Percentiles rank a stretch among this genome's conserved stretches.
Conservation (phyloP, 2,888 invertebrate genomes). For the Mythimna vitellina region DNA sequence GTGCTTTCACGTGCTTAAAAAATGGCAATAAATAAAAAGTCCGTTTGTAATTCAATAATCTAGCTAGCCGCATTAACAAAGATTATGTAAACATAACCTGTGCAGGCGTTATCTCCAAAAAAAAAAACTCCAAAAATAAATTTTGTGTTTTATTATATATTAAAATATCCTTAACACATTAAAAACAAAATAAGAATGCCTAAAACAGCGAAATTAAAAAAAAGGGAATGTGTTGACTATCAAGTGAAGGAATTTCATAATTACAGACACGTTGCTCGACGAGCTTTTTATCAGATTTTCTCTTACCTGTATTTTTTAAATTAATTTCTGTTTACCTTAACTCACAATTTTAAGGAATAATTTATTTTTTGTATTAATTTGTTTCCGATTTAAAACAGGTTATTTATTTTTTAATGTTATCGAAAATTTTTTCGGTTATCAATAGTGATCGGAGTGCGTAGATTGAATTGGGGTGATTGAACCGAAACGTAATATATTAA, state of each 20-base stretch:
- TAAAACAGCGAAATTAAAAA: neutral
- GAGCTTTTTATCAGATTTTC: neutral
- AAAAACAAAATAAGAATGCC: neutral
- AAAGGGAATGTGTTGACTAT: neutral
- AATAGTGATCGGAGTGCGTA: too few relatives aligned
- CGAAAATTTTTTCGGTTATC: neutral
- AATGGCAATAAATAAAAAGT: too few relatives aligned
- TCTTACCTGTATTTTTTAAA: neutral
- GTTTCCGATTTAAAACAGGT: neutral
- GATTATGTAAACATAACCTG: too few relatives aligned
- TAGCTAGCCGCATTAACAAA: too few relatives aligned
- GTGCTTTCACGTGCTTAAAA: too few relatives aligned
- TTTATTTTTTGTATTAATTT: neutral
- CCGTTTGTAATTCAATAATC: too few relatives aligned
- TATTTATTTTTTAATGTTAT: neutral
- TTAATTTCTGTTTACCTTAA: neutral
- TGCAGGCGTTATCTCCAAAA: neutral
- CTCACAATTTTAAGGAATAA: neutral
- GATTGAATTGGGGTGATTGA: too few relatives aligned
- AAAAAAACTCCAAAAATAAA: neutral
- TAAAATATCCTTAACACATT: neutral
- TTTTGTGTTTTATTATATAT: neutral
- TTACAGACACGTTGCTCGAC: neutral
- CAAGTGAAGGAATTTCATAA: slow-evolving; percentile 4
- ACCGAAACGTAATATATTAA: too few relatives aligned